phyloP scores from a whole-genome alignment of 2,113 vertebrate species.

The Pterophyllum scalare region DNA sequence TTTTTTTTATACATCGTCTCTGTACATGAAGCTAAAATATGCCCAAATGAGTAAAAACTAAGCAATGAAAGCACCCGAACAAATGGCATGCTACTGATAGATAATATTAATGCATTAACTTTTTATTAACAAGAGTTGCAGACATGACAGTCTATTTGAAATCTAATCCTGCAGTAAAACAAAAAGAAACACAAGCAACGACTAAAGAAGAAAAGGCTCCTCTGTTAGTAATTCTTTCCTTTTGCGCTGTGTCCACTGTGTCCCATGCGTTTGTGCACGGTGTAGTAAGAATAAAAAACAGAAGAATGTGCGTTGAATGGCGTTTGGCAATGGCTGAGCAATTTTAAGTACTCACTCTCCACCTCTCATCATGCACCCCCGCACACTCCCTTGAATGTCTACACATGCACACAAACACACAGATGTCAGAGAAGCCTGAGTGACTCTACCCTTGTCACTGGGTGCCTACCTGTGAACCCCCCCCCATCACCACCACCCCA shows the following conservation, averaged over 20 bases:
- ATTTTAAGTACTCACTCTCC: constrained; percentile 66
- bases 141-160: not conserved
- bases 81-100: no score
- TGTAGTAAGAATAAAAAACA: constrained; percentile 32
- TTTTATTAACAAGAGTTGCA: not conserved
- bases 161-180: not conserved
- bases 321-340: constrained; percentile 66
- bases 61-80: no score
- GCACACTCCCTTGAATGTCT: constrained; percentile 49
- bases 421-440: constrained; percentile 69
- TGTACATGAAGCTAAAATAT: not conserved
- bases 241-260: not conserved
- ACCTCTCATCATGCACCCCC: constrained; percentile 52
- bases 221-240: not conserved
- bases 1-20: not conserved
- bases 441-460: constrained; percentile 83
- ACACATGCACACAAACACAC: constrained; percentile 63
- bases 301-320: constrained; percentile 52
- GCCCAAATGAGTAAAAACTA: no score
- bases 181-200: not conserved
- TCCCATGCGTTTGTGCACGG: not conserved
- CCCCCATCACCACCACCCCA: no score
- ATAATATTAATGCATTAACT: not conserved
- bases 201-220: not conserved
- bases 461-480: constrained; percentile 84